A percentile compares a stretch with the other conserved stretches of the same genome.
Evolutionary conservation across 2,888 invertebrate genomes (phyloP).

Genomic region (Leptopterna dolabrata): DNA sequence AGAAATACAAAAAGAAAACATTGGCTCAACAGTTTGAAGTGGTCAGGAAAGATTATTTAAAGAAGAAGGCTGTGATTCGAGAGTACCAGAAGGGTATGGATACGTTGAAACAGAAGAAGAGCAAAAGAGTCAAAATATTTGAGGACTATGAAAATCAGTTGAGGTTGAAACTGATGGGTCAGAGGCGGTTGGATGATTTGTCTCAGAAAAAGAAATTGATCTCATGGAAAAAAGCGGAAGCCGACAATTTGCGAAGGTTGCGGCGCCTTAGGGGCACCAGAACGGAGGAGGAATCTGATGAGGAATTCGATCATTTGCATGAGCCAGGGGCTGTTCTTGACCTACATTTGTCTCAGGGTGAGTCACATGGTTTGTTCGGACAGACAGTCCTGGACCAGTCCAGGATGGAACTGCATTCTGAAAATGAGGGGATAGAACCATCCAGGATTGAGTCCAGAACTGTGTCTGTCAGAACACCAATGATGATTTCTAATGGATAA

Average conservation of each 20-base stretch:
- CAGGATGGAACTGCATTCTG: no score
- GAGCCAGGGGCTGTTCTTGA: neutral
- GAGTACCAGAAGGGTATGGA: slow-evolving; percentile 26
- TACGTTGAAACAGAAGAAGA: neutral
- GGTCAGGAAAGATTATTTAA: slow-evolving; percentile 22
- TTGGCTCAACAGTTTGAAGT: slow-evolving; percentile 43
- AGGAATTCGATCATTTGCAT: neutral
- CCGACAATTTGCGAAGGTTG: neutral
- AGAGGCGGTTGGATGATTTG: slow-evolving; percentile 22
- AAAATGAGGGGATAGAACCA: no score
- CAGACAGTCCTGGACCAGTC: no score
- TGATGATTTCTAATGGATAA: no score
- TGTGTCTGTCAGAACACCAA: no score
- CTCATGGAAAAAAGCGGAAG: neutral
- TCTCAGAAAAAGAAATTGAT: slow-evolving; percentile 1
- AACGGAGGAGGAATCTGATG: neutral
- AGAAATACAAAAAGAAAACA: slow-evolving; percentile 20
- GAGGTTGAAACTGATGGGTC: neutral
- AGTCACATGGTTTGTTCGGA: no score
- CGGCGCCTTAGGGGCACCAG: neutral
- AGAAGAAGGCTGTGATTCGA: slow-evolving; percentile 26
- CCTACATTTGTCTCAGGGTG: neutral
- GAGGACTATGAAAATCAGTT: neutral
- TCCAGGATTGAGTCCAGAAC: no score
- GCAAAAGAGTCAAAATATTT: neutral